Evolutionary conservation across 2,113 vertebrate species (phyloP), one percentile per base, ranked within the genome.

Genomic region (Psilopsiagon aymara): DNA sequence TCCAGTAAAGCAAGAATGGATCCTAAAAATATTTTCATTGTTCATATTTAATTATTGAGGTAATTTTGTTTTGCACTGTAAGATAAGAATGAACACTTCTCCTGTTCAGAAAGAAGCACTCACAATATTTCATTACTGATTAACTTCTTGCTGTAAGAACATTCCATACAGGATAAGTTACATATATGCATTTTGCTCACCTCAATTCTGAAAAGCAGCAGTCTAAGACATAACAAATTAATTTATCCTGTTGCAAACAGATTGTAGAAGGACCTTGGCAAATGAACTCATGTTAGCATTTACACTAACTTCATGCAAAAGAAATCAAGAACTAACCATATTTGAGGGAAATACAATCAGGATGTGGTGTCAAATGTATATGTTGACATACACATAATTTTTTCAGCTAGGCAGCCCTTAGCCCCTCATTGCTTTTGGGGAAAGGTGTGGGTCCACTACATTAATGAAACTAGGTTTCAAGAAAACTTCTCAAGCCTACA

Each of bases 341-440:
- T 27, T 49, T 84, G 39, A 84, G 17, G 66, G 39, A 82, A 70
- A 25, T 3, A 46, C 11, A 70, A 29, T 28, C 10, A 63, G 37
- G 59, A 52, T 1, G 0, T 64, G 0, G 1, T 14, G 7, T 60
- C 27, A 68, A 59, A 9, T 67, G 9, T 7, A 7, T 7, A 17
- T 2, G 9, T 47, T 29, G 73, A 62, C 13, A n/a, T 14, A 16
- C 5, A 10, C 8, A 88, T 7, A 51, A 29, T 15, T 88, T 51
- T 52, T 82, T 85, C 66, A 79, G 2, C 27, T 41, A 19, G 66
- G n/a, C 27, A 66, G 11, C 9, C 44, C 44, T 62, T 39, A 23
- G 28, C 3, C 17, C 11, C 13, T 81, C 37, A 43, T 55, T 39
- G 20, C 12, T 15, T 86, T 39, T 52, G 52, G 3, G 13, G 37